These are phyloP conservation scores for Epinephelus lanceolatus DNA, from an alignment of 2,113 vertebrate species.

Conservation along the genomic window DNA sequence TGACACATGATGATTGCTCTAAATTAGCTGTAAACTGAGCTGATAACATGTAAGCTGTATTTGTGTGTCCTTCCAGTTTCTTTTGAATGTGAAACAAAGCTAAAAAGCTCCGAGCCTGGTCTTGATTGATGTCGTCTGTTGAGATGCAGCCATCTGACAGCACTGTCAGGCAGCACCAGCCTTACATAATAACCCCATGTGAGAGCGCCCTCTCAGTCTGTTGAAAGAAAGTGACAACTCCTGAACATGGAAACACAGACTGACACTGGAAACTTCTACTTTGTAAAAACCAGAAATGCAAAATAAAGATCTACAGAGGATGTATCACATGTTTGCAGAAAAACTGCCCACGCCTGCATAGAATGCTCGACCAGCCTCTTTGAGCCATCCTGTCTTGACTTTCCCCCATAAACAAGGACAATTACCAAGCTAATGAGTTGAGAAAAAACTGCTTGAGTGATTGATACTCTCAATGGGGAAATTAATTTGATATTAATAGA, in stretches of 20 bases:
- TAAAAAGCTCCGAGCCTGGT: constrained; percentile 23
- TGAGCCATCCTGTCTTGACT: constrained; percentile 72
- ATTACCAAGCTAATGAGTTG: constrained; percentile 85
- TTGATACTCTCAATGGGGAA: constrained; percentile 83
- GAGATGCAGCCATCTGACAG: constrained; percentile 56
- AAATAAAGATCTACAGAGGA: neutral
- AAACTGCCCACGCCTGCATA: constrained; percentile 30
- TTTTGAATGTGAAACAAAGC: constrained; percentile 35
- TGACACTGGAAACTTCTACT: constrained; percentile 23
- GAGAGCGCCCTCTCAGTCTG: constrained; percentile 38
- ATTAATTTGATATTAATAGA: constrained; percentile 87
- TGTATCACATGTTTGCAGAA: neutral
- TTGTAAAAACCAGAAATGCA: neutral
- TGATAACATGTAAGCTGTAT: constrained; percentile 14
- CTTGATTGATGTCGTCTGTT: constrained; percentile 45
- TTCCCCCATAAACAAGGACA: constrained; percentile 86
- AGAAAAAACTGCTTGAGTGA: constrained; percentile 79
- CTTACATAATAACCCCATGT: constrained; percentile 36
- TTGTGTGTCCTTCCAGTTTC: neutral
- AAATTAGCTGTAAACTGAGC: neutral
- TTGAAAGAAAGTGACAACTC: constrained; percentile 48
- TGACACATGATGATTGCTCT: constrained; percentile 1
- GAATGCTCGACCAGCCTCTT: constrained; percentile 58
- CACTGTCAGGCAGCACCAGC: constrained; percentile 28
- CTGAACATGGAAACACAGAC: constrained; percentile 1